Evolutionary conservation across 2,113 vertebrate genomes (phyloP).

Genomic region (Rhinichthys klamathensis): DNA sequence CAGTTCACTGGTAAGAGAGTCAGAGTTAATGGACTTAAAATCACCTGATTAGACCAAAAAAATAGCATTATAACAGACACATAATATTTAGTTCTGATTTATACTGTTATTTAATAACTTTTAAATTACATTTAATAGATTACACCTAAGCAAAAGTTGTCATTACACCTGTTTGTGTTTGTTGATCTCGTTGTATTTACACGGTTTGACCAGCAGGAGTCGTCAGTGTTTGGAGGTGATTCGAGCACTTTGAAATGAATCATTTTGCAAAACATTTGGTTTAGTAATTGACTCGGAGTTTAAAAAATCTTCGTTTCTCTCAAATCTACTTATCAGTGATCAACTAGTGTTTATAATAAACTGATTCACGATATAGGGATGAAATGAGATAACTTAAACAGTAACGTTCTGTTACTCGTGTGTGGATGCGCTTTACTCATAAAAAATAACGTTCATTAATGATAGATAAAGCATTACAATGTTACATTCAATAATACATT

Average conservation of each 20-base stretch:
- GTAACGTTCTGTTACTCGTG: neutral
- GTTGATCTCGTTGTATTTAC: neutral
- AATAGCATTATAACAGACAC: too few relatives aligned
- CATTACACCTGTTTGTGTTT: too few relatives aligned
- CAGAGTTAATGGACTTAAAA: too few relatives aligned
- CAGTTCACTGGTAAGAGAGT: neutral
- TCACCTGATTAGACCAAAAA: too few relatives aligned
- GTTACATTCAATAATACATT: neutral
- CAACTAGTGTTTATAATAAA: neutral
- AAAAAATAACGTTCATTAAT: neutral
- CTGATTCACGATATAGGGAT: neutral
- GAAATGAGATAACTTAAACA: too few relatives aligned
- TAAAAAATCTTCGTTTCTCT: neutral
- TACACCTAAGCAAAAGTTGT: too few relatives aligned
- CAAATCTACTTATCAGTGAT: neutral
- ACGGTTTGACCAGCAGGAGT: neutral
- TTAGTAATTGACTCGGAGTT: neutral
- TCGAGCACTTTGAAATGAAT: neutral
- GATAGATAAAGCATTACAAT: neutral
- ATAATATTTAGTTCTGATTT: too few relatives aligned
- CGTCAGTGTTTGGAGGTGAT: neutral
- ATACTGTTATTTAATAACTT: too few relatives aligned
- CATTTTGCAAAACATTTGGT: neutral
- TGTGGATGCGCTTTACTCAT: neutral
- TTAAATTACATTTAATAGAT: too few relatives aligned